phyloP scores from a whole-genome alignment of 1,140 invertebrate genomes.

The Portunus trituberculatus region DNA sequence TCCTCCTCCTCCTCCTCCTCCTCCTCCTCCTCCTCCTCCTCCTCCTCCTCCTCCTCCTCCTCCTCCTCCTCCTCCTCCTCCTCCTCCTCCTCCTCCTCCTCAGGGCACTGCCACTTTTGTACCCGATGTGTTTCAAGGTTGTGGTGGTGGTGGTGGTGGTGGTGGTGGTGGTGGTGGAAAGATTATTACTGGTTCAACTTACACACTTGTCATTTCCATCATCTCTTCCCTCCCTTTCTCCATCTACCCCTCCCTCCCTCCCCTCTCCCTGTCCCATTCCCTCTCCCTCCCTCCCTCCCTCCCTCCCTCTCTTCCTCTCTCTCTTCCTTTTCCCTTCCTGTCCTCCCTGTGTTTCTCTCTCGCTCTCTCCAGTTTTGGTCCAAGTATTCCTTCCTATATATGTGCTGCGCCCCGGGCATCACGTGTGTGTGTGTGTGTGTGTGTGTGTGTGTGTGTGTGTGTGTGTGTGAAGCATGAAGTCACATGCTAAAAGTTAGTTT shows the following conservation, averaged over 20 bases:
- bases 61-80: too few species aligned
- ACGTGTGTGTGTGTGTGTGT: conserved; percentile 6
- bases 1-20: too few species aligned
- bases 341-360: not conserved
- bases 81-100: too few species aligned
- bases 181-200: not conserved
- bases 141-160: conserved; percentile 17
- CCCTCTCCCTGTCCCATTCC: not conserved
- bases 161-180: not conserved
- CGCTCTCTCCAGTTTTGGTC: not conserved
- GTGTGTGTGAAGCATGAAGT: not conserved
- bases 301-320: not conserved
- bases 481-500: not conserved
- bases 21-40: too few species aligned
- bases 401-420: not conserved
- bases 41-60: too few species aligned
- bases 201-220: conserved; percentile 1
- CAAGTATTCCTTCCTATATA: not conserved
- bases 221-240: not conserved
- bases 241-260: not conserved
- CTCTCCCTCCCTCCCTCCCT: not conserved
- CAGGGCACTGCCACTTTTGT: too few species aligned
- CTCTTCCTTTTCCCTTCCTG: too few species aligned
- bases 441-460: conserved; percentile 6
- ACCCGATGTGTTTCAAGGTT: too few species aligned